Evolutionary conservation across 2,113 vertebrate genomes (phyloP).

Genomic region (Zosterops borbonicus): DNA sequence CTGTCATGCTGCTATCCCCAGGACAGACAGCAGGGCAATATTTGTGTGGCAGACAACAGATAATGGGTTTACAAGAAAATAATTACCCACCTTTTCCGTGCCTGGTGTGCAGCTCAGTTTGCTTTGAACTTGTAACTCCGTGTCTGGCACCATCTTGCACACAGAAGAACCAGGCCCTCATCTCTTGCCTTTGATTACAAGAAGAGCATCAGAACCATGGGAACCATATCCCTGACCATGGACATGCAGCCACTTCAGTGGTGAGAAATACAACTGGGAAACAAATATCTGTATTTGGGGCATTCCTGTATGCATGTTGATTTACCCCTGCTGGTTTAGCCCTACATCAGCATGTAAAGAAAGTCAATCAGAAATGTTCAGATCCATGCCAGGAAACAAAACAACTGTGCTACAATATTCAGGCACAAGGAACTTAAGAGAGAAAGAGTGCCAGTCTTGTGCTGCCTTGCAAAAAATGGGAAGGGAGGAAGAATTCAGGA

Average conservation of each 20-base stretch:
- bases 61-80: neutral
- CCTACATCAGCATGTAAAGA: neutral
- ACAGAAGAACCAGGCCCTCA: neutral
- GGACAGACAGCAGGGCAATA: neutral
- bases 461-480: neutral
- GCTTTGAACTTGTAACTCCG: neutral
- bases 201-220: neutral
- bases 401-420: neutral
- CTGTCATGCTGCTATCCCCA: neutral
- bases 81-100: neutral
- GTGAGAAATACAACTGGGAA: neutral
- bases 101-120: neutral
- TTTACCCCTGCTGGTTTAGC: neutral
- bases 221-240: accelerated
- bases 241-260: neutral
- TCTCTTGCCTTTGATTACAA: neutral
- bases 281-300: neutral
- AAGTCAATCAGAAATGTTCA: neutral
- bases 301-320: neutral
- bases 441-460: neutral
- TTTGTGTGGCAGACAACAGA: neutral
- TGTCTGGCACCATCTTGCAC: neutral
- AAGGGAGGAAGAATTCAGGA: neutral
- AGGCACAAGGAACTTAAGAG: neutral
- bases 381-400: neutral